phyloP scores from a whole-genome alignment of 2,888 invertebrate genomes.

The Lepidochitona cinerea region DNA sequence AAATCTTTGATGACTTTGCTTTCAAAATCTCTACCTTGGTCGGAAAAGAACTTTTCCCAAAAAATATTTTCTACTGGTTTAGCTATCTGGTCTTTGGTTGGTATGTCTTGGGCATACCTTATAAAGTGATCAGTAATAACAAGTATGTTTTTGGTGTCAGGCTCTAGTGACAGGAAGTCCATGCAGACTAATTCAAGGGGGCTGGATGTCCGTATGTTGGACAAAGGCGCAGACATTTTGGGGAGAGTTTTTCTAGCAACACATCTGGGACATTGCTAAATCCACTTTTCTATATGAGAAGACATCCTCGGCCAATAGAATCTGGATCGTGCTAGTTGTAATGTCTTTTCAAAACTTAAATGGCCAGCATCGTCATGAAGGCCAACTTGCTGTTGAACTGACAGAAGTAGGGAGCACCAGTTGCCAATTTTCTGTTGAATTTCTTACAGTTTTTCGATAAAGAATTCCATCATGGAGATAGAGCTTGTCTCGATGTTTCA shows the following conservation, averaged over 20 bases:
- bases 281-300: neutral
- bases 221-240: neutral
- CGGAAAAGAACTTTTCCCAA: slow-evolving; percentile 21
- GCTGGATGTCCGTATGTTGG: neutral
- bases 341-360: neutral
- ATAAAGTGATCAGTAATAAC: slow-evolving; percentile 33
- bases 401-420: too few species aligned
- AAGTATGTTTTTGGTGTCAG: slow-evolving; percentile 22
- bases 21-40: slow-evolving; percentile 28
- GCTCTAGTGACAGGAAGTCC: slow-evolving; percentile 16
- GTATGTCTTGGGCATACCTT: slow-evolving; percentile 22
- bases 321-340: neutral
- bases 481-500: too few species aligned
- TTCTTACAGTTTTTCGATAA: too few species aligned
- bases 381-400: too few species aligned
- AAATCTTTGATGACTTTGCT: slow-evolving; percentile 23
- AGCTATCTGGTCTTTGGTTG: slow-evolving; percentile 25
- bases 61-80: slow-evolving; percentile 26
- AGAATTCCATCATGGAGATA: too few species aligned
- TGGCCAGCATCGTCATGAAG: neutral
- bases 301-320: slow-evolving; percentile 8
- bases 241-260: neutral
- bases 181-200: neutral
- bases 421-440: too few species aligned
- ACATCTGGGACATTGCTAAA: neutral